Evolutionary conservation across 2,797 vertebrate genomes (phyloP).

Genomic region (Sebastolobus alascanus): DNA sequence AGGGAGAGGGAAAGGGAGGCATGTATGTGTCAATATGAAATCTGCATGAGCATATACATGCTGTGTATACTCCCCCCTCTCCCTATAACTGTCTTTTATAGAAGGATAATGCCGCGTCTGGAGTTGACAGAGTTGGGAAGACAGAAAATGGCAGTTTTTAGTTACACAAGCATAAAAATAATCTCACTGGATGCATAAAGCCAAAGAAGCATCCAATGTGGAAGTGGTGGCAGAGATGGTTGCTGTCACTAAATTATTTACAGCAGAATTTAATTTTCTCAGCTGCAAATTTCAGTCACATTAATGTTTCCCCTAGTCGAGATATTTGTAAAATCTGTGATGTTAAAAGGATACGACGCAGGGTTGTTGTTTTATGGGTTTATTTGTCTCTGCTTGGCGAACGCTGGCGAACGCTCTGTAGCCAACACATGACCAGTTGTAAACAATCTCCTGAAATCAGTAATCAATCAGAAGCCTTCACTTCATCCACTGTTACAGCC

Average conservation of each 20-base stretch:
- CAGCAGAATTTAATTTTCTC: constrained; percentile 54
- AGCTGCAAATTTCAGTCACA: constrained; percentile 55
- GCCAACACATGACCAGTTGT: neutral
- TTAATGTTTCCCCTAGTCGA: constrained; percentile 24
- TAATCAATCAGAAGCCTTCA: neutral
- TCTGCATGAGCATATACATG: neutral
- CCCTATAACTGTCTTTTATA: neutral
- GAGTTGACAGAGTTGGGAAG: neutral
- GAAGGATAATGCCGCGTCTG: neutral
- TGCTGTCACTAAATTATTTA: constrained; percentile 64
- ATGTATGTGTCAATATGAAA: neutral
- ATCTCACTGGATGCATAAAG: constrained; percentile 28
- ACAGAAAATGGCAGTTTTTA: constrained; percentile 10
- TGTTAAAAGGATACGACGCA: neutral
- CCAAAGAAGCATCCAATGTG: constrained; percentile 25
- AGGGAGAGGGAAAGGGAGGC: neutral
- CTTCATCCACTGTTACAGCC: neutral
- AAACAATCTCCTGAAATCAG: neutral
- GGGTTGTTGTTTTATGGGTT: neutral
- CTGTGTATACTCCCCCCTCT: neutral
- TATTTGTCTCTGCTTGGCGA: neutral
- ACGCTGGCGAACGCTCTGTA: neutral
- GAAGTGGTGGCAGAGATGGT: constrained; percentile 38
- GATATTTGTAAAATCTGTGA: constrained; percentile 9
- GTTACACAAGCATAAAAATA: constrained; percentile 13